Evolutionary conservation across 2,113 vertebrate genomes (phyloP).

Genomic region (Crotalus viridis): DNA sequence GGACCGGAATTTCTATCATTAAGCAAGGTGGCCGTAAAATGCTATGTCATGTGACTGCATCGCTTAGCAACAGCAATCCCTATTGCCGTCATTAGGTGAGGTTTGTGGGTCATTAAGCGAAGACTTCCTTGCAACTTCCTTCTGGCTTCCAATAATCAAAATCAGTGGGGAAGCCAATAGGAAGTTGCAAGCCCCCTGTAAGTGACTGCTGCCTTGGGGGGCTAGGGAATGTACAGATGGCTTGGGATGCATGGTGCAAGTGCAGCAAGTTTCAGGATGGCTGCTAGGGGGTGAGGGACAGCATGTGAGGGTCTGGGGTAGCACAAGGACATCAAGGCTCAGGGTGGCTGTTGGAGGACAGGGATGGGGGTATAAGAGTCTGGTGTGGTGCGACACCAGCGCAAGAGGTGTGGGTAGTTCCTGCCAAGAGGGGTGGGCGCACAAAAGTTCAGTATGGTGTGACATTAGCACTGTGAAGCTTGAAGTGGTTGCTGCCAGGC

Average conservation of each 20-base stretch:
- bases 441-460: not conserved
- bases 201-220: not conserved
- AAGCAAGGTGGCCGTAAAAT: not conserved
- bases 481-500: not conserved
- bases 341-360: not conserved
- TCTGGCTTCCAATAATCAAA: not conserved
- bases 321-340: not conserved
- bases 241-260: not conserved
- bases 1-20: not conserved
- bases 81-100: not conserved
- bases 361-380: not conserved
- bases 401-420: not conserved
- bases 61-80: not conserved
- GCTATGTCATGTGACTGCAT: not conserved
- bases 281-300: not conserved
- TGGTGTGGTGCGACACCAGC: not conserved
- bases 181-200: not conserved
- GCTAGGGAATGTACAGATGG: not conserved
- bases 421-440: not conserved
- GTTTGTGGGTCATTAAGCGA: not conserved
- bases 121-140: not conserved
- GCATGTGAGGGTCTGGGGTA: too few species aligned
- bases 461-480: not conserved
- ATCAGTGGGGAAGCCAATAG: not conserved
- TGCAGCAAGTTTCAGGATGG: not conserved